Conservation (phyloP, 2,113 vertebrate genomes). For the Pterophyllum scalare region DNA sequence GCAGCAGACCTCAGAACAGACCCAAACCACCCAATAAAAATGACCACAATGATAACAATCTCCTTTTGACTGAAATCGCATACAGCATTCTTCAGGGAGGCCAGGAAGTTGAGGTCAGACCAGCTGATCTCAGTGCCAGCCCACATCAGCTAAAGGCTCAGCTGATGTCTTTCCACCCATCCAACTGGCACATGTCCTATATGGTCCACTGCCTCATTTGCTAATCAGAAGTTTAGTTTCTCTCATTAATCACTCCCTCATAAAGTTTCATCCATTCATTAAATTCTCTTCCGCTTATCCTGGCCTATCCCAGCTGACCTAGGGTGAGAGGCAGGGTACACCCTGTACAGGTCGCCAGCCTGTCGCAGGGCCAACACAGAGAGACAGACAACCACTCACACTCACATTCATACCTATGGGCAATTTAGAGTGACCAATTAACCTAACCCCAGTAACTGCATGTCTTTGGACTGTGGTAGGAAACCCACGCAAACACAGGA, state of each 20-base stretch:
- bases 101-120: background rate
- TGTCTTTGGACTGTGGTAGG: too few species aligned
- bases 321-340: too few species aligned
- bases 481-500: too few species aligned
- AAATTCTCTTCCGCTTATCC: too few species aligned
- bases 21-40: background rate
- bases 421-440: too few species aligned
- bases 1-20: background rate
- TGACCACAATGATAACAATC: background rate
- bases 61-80: background rate
- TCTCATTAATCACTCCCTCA: background rate
- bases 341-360: too few species aligned
- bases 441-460: too few species aligned
- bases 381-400: too few species aligned
- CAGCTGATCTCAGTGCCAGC: slow-evolving; percentile 7
- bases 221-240: background rate
- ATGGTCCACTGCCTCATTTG: background rate
- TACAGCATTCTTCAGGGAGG: background rate
- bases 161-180: background rate
- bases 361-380: too few species aligned
- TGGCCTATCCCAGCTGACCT: too few species aligned
- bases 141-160: background rate
- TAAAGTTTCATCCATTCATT: too few species aligned
- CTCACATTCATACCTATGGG: too few species aligned
- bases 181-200: background rate